Conservation (phyloP, 2,113 vertebrate species). For the Jaculus jaculus region DNA sequence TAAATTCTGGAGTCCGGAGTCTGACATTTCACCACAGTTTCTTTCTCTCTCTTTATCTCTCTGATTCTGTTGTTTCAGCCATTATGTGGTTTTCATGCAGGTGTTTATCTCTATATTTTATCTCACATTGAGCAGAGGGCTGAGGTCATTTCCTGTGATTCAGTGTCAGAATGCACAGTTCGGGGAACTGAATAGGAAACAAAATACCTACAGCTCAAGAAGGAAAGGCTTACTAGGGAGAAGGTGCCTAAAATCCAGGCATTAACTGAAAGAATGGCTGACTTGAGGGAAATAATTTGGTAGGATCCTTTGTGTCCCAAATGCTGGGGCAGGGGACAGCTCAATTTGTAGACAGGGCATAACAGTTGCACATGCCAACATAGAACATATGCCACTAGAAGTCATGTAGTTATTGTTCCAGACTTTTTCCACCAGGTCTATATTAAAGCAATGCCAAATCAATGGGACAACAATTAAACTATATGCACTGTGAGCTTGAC, state of each 20-base stretch:
- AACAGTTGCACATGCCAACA: not conserved
- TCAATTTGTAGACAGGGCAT: not conserved
- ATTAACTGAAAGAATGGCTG: not conserved
- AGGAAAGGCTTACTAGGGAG: not conserved
- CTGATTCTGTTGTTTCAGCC: not conserved
- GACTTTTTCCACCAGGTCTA: slow-evolving; percentile 12
- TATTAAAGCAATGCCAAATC: slow-evolving; percentile 26
- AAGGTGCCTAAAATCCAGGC: not conserved
- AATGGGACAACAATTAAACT: not conserved
- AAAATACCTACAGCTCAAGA: not conserved
- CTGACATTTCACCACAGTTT: not conserved
- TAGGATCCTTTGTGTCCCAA: not conserved
- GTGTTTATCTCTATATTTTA: not conserved
- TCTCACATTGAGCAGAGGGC: not conserved
- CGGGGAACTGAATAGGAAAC: not conserved
- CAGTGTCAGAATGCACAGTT: not conserved
- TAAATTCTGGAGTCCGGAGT: not conserved
- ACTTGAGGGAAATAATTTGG: not conserved
- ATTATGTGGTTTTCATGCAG: not conserved
- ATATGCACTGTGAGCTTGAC: not conserved
- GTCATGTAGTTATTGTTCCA: not conserved
- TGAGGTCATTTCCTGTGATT: not conserved
- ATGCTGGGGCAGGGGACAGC: not conserved
- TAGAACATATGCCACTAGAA: not conserved
- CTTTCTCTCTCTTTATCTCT: not conserved